Percentiles rank a stretch among this genome's conserved stretches.
Evolutionary conservation across 2,888 invertebrate species (phyloP).

Genomic region (Drosophila incognita): DNA sequence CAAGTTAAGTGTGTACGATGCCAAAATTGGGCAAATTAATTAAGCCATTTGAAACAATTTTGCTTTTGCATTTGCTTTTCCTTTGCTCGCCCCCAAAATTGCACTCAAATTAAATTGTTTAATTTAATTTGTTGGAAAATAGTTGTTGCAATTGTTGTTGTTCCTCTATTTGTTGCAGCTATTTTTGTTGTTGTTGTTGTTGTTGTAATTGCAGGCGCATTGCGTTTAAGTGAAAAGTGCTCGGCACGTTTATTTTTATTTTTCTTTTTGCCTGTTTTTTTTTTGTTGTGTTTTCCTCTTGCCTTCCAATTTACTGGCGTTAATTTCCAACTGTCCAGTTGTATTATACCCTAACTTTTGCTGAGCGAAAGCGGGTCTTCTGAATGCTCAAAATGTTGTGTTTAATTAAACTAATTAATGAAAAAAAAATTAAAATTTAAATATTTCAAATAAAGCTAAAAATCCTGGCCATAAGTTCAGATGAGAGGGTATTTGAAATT

Average conservation of each 20-base stretch:
- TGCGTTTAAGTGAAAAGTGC: conserved; percentile 63
- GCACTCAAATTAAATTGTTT: conserved; percentile 76
- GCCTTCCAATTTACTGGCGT: conserved; percentile 36
- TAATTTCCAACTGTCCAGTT: conserved; percentile 52
- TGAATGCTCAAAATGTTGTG: neutral
- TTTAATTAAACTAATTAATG: neutral
- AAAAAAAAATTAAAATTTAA: neutral
- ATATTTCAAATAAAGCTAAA: neutral
- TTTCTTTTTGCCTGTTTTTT: neutral
- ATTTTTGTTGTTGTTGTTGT: conserved; percentile 27
- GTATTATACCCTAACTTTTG: neutral
- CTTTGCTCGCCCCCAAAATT: conserved; percentile 53
- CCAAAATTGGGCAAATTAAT: conserved; percentile 79
- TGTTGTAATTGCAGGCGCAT: conserved; percentile 54
- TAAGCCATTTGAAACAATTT: conserved; percentile 78
- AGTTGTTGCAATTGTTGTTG: conserved; percentile 38
- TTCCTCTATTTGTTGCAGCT: conserved; percentile 11
- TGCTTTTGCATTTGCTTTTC: conserved; percentile 36
- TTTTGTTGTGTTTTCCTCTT: neutral
- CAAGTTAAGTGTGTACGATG: conserved; percentile 60
- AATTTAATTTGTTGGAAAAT: conserved; percentile 72
- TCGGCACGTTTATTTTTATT: conserved; percentile 48
- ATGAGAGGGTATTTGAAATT: neutral
- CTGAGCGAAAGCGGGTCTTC: neutral
- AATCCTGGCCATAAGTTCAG: neutral